phyloP scores from a whole-genome alignment of 2,888 invertebrate species.

The Drosophila pegasa region DNA sequence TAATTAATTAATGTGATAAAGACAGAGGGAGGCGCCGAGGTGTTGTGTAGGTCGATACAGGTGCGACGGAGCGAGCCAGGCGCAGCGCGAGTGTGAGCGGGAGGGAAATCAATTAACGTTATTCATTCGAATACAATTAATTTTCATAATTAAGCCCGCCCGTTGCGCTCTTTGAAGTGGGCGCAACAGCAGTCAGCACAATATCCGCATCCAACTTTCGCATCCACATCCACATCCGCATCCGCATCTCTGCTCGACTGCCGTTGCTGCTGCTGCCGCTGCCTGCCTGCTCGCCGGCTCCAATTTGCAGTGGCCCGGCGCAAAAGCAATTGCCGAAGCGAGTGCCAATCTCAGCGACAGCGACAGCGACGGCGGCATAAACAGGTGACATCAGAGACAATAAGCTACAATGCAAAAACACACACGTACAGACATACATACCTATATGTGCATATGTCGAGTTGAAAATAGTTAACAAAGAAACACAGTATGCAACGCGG shows the following conservation, averaged over 20 bases:
- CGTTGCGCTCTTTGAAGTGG: conserved; percentile 52
- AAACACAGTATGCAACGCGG: background rate
- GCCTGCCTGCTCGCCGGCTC: background rate
- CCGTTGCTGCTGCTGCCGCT: background rate
- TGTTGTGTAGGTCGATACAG: conserved; percentile 13
- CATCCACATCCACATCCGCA: conserved; percentile 22
- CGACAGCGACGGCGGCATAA: conserved; percentile 48
- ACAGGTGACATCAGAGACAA: conserved; percentile 68
- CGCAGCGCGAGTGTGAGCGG: conserved; percentile 1
- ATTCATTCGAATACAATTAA: conserved; percentile 68
- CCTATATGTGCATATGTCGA: conserved; percentile 7
- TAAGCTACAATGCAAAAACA: conserved; percentile 54
- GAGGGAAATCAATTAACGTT: conserved; percentile 66
- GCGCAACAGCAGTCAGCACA: conserved; percentile 32
- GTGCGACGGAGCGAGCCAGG: background rate
- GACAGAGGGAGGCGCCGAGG: background rate
- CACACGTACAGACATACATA: conserved; percentile 10
- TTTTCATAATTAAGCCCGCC: conserved; percentile 64
- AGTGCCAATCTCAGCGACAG: conserved; percentile 60
- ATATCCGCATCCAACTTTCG: conserved; percentile 20
- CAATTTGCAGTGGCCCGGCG: conserved; percentile 35
- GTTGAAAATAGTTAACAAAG: conserved; percentile 7
- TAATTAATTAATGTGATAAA: conserved; percentile 60
- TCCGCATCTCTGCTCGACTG: conserved; percentile 3
- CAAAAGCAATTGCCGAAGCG: conserved; percentile 58